phyloP scores from a whole-genome alignment of 1,140 invertebrate genomes.

The Propsilocerus akamusi region DNA sequence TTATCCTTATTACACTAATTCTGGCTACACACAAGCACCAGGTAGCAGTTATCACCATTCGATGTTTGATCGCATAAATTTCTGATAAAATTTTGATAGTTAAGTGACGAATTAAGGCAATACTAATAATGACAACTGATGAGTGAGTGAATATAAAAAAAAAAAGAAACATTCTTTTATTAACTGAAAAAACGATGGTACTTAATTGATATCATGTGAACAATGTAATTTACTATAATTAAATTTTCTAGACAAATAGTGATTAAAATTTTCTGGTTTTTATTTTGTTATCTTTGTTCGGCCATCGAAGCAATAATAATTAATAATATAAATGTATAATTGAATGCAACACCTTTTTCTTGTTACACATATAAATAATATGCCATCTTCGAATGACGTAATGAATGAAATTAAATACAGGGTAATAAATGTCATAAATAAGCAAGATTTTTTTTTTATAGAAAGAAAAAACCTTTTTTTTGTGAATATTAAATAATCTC shows the following conservation, averaged over 20 bases:
- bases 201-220: background rate
- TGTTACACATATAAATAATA: background rate
- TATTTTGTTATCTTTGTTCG: background rate
- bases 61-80: constrained; percentile 22
- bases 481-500: background rate
- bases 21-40: constrained; percentile 8
- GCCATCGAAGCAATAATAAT: constrained; percentile 3
- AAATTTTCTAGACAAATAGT: background rate
- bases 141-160: background rate
- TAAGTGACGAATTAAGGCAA: background rate
- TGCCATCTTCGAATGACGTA: constrained; percentile 4
- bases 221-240: background rate
- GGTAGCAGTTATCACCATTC: constrained; percentile 16
- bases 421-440: background rate
- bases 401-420: background rate
- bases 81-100: constrained; percentile 13
- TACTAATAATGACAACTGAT: background rate
- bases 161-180: background rate
- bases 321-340: background rate
- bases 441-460: background rate
- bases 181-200: background rate
- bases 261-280: background rate
- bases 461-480: background rate
- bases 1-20: constrained; percentile 9
- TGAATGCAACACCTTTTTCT: too few species aligned